These are phyloP conservation scores for Kradibia gibbosae DNA, from an alignment of 1,140 invertebrate genomes.

Conservation along the genomic window DNA sequence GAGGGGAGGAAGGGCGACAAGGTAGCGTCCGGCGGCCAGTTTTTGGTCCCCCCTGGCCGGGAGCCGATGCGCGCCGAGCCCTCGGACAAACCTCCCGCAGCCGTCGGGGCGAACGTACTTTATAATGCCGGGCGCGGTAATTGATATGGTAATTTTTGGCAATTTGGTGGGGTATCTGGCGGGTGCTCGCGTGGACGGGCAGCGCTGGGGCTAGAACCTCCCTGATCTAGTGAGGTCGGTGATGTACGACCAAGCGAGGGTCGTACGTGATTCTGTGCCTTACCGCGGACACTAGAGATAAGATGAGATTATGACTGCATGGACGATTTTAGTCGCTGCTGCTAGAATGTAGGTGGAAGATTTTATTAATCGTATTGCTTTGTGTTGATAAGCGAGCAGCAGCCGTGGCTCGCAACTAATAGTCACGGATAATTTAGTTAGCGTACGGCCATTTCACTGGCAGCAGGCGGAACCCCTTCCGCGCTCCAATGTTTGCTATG, in stretches of 20 bases:
- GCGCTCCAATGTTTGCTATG: too few species aligned
- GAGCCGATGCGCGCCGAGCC: too few species aligned
- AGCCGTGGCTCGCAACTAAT: background rate
- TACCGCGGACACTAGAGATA: constrained; percentile 3
- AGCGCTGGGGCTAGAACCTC: too few species aligned
- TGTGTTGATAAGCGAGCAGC: background rate
- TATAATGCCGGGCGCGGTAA: background rate
- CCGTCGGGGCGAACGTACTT: background rate
- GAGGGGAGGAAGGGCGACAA: too few species aligned
- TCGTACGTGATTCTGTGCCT: constrained; percentile 32
- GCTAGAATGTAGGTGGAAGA: background rate
- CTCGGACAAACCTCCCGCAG: too few species aligned
- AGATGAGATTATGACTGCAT: background rate
- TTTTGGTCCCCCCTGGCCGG: too few species aligned
- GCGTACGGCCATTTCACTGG: too few species aligned
- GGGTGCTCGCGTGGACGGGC: background rate
- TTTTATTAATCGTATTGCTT: background rate
- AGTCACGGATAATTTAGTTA: background rate
- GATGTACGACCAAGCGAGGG: background rate
- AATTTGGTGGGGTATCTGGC: constrained; percentile 9
- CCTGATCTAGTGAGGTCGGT: background rate
- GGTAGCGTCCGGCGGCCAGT: too few species aligned
- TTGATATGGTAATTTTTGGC: constrained; percentile 42
- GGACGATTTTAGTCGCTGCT: background rate
- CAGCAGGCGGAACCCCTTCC: too few species aligned